Percentiles rank a stretch among this genome's conserved stretches.
Evolutionary conservation across 2,797 vertebrate species (phyloP).

Genomic region (Mastacembelus armatus): DNA sequence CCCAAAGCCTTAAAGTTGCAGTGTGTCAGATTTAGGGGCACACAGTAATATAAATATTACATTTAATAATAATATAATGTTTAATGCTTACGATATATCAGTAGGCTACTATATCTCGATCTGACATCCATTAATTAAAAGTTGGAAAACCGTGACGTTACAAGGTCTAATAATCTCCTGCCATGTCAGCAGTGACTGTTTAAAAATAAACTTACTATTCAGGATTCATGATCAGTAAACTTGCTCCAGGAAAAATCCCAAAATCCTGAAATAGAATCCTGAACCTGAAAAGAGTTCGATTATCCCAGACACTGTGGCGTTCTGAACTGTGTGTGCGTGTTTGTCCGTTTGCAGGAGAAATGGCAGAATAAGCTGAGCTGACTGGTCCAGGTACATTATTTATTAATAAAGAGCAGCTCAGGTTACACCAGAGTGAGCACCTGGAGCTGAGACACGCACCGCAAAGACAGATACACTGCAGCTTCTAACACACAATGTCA

Average conservation of each 20-base stretch:
- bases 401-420: conserved; percentile 65
- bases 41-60: no score
- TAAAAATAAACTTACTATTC: conserved; percentile 81
- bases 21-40: no score
- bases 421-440: conserved; percentile 68
- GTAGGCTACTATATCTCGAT: neutral
- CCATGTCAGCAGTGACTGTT: neutral
- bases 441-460: conserved; percentile 40
- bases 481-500: no score
- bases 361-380: conserved; percentile 43
- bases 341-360: conserved; percentile 35
- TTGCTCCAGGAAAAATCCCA: conserved; percentile 8
- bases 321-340: neutral
- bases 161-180: neutral
- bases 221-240: conserved; percentile 79
- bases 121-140: neutral
- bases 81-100: no score
- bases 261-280: conserved; percentile 12
- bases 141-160: neutral
- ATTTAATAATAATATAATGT: no score
- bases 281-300: neutral
- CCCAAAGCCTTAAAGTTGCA: no score
- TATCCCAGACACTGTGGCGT: neutral
- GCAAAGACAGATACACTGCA: neutral
- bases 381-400: conserved; percentile 62